Conservation (phyloP, 2,888 invertebrate genomes). For the Caenorhabditis virilis region DNA sequence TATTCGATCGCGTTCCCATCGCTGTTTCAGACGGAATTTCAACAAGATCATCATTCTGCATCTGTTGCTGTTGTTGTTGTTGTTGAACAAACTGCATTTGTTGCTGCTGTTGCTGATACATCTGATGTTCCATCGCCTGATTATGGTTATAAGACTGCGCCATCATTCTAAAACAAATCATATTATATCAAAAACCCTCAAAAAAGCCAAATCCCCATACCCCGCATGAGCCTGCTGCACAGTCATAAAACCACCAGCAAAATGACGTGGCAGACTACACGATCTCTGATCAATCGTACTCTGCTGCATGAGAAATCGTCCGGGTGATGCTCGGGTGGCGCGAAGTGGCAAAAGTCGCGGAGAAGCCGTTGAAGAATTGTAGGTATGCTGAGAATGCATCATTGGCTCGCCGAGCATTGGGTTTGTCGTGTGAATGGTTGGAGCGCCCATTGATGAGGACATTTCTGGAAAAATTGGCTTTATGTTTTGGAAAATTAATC, state of each 20-base stretch:
- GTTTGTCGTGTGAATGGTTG: conserved; percentile 11
- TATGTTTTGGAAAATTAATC: too few relatives aligned
- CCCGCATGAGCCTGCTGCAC: not conserved
- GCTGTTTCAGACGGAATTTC: conserved; percentile 38
- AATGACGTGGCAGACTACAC: conserved; percentile 42
- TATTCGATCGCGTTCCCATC: conserved; percentile 48
- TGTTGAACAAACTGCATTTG: not conserved
- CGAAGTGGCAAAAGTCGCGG: conserved; percentile 33
- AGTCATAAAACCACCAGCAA: conserved; percentile 4
- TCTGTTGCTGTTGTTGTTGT: not conserved
- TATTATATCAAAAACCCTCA: too few relatives aligned
- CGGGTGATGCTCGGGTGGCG: conserved; percentile 41
- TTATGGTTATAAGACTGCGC: not conserved
- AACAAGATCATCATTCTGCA: conserved; percentile 1
- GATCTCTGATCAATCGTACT: conserved; percentile 27
- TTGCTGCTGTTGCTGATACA: not conserved
- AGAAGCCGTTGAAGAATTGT: conserved; percentile 22
- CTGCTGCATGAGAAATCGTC: conserved; percentile 18
- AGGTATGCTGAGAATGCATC: conserved; percentile 23
- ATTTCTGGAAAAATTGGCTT: conserved; percentile 2
- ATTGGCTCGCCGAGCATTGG: conserved; percentile 5
- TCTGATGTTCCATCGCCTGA: not conserved
- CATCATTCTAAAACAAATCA: not conserved
- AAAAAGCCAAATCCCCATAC: too few relatives aligned
- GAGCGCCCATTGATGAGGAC: conserved; percentile 1